These are phyloP conservation scores for Stegana nigrithorax DNA, from an alignment of 2,888 invertebrate genomes.

Conservation along the genomic window DNA sequence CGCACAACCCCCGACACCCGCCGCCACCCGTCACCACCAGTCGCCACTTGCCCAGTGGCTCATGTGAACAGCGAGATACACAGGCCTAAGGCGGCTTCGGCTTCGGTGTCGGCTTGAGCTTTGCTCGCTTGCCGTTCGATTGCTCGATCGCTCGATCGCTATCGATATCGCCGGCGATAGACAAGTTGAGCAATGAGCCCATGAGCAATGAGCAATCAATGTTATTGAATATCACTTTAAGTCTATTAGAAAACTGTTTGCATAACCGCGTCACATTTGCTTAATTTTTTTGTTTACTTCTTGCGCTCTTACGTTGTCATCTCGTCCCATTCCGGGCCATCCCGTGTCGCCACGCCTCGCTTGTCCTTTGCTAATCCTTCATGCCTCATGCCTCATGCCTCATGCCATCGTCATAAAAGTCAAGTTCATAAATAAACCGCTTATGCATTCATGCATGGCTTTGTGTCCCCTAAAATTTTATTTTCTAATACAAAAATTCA, in stretches of 20 bases:
- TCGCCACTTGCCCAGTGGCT: slow-evolving; percentile 19
- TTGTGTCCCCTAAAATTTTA: slow-evolving; percentile 50
- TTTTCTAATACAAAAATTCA: slow-evolving; percentile 44
- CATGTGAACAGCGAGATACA: too few relatives aligned
- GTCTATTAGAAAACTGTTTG: background rate
- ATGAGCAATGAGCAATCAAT: slow-evolving; percentile 46
- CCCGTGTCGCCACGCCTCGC: background rate
- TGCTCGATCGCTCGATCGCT: slow-evolving; percentile 47
- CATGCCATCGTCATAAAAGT: slow-evolving; percentile 24
- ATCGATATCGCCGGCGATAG: background rate
- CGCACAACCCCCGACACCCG: too few relatives aligned
- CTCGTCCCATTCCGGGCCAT: background rate
- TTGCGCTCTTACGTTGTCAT: background rate
- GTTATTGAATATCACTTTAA: slow-evolving; percentile 33
- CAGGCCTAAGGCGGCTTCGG: too few relatives aligned
- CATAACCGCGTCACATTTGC: background rate
- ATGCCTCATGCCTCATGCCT: too few relatives aligned
- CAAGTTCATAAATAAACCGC: slow-evolving; percentile 46
- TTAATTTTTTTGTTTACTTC: slow-evolving; percentile 1
- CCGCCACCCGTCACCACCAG: too few relatives aligned
- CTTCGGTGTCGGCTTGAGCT: too few relatives aligned
- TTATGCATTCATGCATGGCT: slow-evolving; percentile 53
- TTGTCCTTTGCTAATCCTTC: slow-evolving; percentile 3
- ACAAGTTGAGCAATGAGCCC: slow-evolving; percentile 34
- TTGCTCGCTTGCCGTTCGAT: slow-evolving; percentile 44